Evolutionary conservation across 2,113 vertebrate species (phyloP).

Genomic region (Choloepus hoffmanni): DNA sequence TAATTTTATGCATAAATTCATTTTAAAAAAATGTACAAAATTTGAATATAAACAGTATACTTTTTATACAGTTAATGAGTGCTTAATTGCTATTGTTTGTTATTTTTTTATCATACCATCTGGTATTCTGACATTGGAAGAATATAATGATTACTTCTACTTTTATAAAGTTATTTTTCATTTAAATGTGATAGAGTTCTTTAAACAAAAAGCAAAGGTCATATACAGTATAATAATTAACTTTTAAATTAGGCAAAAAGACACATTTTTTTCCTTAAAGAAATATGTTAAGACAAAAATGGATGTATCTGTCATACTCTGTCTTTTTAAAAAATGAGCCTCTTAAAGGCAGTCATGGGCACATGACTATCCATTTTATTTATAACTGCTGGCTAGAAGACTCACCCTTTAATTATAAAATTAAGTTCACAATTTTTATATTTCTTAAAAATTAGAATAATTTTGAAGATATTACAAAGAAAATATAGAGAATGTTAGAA

Average conservation of each 20-base stretch:
- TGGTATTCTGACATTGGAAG: slow-evolving; percentile 57
- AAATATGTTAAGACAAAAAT: neutral
- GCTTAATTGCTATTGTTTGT: slow-evolving; percentile 54
- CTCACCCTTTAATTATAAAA: neutral
- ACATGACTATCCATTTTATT: neutral
- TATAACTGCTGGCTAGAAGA: neutral
- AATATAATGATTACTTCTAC: neutral
- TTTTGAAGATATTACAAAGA: neutral
- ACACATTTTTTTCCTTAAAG: neutral
- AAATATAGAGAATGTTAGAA: neutral
- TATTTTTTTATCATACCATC: slow-evolving; percentile 45
- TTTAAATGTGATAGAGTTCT: slow-evolving; percentile 33
- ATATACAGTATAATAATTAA: slow-evolving; percentile 48
- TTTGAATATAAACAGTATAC: slow-evolving; percentile 62
- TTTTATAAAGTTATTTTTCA: slow-evolving; percentile 58
- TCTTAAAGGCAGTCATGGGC: neutral
- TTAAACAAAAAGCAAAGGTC: neutral
- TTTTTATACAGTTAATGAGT: slow-evolving; percentile 63
- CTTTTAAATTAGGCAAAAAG: slow-evolving; percentile 53
- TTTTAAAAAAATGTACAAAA: slow-evolving; percentile 68
- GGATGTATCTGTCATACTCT: neutral
- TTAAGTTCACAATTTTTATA: neutral
- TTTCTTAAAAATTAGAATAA: slow-evolving; percentile 32
- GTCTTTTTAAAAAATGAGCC: slow-evolving; percentile 13
- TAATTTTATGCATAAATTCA: slow-evolving; percentile 67